Evolutionary conservation across 2,888 invertebrate genomes (phyloP).

Genomic region (Maniola hyperantus): DNA sequence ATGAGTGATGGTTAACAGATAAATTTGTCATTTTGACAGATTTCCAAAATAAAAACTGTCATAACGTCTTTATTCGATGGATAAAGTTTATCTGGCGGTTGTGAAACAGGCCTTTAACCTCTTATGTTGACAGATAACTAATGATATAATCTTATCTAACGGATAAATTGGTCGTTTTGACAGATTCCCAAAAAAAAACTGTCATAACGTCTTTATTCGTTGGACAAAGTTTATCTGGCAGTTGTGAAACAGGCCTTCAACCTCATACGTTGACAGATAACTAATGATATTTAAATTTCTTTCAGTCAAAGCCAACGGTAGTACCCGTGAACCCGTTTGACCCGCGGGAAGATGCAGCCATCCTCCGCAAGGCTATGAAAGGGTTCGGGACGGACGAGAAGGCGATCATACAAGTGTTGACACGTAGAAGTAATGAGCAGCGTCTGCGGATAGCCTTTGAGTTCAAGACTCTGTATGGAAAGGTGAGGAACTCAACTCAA

Average conservation of each 20-base stretch:
- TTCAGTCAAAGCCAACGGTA: conserved; percentile 88
- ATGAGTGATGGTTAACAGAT: too few species aligned
- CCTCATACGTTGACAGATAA: background rate
- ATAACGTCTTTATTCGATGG: too few species aligned
- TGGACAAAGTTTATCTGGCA: too few species aligned
- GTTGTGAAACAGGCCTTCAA: too few species aligned
- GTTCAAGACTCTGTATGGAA: conserved; percentile 94
- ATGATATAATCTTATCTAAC: background rate
- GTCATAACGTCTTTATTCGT: too few species aligned
- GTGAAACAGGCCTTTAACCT: too few species aligned
- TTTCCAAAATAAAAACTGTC: too few species aligned
- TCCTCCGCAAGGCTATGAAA: conserved; percentile 95
- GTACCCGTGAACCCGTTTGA: conserved; percentile 90
- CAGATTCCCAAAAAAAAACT: too few species aligned
- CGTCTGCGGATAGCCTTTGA: conserved; percentile 90
- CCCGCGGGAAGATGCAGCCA: conserved; percentile 90
- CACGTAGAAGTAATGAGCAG: conserved; percentile 92
- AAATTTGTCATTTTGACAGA: too few species aligned
- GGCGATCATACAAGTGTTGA: conserved; percentile 92
- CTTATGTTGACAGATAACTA: background rate
- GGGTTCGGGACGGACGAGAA: conserved; percentile 96
- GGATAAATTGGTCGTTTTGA: too few species aligned
- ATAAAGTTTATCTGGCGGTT: too few species aligned
- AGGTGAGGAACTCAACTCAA: conserved; percentile 76
- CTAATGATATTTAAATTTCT: conserved; percentile 5